phyloP scores from a whole-genome alignment of 2,797 vertebrate genomes.

The Coreius guichenoti region DNA sequence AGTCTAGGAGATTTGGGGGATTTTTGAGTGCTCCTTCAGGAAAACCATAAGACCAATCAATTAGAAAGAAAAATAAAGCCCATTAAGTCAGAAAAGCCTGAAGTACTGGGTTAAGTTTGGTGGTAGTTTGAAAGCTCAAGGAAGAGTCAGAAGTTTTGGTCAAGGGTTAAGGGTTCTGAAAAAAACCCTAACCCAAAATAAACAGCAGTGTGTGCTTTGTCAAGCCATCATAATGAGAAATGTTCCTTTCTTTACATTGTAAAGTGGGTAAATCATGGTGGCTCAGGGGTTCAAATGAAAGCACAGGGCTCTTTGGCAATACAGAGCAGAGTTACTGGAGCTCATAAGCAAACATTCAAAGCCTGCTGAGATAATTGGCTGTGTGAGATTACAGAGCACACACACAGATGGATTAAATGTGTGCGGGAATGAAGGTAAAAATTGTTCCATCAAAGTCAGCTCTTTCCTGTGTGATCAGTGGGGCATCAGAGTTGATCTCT shows the following conservation, averaged over 20 bases:
- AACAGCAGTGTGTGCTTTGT: conserved; percentile 61
- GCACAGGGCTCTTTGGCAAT: background rate
- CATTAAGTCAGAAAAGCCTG: background rate
- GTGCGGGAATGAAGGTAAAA: conserved; percentile 25
- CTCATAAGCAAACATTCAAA: conserved; percentile 57
- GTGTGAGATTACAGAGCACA: conserved; percentile 57
- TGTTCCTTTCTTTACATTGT: conserved; percentile 39
- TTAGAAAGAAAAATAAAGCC: conserved; percentile 32
- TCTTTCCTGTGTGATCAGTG: conserved; percentile 53
- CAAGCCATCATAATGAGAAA: conserved; percentile 26
- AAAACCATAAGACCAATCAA: conserved; percentile 8
- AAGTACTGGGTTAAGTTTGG: background rate
- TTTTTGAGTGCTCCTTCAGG: background rate
- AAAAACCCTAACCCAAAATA: conserved; percentile 49
- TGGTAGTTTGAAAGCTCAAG: background rate
- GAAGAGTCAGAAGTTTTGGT: conserved; percentile 14
- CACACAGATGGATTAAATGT: conserved; percentile 39
- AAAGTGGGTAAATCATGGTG: background rate
- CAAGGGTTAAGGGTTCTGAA: conserved; percentile 62
- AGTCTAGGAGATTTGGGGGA: background rate
- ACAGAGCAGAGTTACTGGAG: conserved; percentile 32
- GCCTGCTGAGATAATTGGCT: conserved; percentile 60
- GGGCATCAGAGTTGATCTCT: conserved; percentile 40
- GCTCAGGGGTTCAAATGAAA: conserved; percentile 31
- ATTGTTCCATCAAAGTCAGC: conserved; percentile 54